phyloP scores from a whole-genome alignment of 2,797 vertebrate genomes.

The Simalia tracyae region DNA sequence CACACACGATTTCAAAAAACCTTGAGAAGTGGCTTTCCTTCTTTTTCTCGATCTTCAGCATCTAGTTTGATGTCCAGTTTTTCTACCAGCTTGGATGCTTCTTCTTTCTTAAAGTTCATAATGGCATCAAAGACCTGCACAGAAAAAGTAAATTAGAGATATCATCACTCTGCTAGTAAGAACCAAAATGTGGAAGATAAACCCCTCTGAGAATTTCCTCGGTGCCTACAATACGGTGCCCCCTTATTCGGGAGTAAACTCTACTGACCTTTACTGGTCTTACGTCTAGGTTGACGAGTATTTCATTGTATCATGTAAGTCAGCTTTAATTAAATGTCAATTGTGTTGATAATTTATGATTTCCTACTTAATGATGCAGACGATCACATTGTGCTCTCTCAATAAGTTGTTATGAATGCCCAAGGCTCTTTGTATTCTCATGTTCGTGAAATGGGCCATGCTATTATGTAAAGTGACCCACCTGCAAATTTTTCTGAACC shows the following conservation, averaged over 20 bases:
- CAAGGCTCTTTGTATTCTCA: neutral
- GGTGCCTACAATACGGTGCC: neutral
- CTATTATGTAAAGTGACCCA: neutral
- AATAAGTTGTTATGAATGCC: neutral
- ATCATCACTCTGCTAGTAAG: neutral
- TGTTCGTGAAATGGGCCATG: neutral
- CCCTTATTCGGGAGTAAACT: neutral
- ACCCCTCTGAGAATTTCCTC: neutral
- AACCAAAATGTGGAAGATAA: neutral
- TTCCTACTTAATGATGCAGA: neutral
- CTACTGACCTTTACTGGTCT: neutral
- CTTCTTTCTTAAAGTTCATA: constrained; percentile 77
- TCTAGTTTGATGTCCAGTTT: constrained; percentile 73
- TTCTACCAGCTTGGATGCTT: constrained; percentile 70
- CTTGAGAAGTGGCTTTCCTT: constrained; percentile 73
- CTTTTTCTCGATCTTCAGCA: constrained; percentile 67
- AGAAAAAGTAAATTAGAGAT: neutral
- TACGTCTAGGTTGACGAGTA: neutral
- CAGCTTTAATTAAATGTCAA: neutral
- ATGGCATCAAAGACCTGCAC: constrained; percentile 73
- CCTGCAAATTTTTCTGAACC: neutral
- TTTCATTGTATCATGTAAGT: neutral
- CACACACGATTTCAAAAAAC: constrained; percentile 31
- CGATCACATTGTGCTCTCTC: neutral
- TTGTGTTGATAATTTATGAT: neutral